A percentile compares a stretch with the other conserved stretches of the same genome.
These are phyloP conservation scores for Apotomis capreana DNA, from an alignment of 2,888 invertebrate species.

Conservation along the genomic window DNA sequence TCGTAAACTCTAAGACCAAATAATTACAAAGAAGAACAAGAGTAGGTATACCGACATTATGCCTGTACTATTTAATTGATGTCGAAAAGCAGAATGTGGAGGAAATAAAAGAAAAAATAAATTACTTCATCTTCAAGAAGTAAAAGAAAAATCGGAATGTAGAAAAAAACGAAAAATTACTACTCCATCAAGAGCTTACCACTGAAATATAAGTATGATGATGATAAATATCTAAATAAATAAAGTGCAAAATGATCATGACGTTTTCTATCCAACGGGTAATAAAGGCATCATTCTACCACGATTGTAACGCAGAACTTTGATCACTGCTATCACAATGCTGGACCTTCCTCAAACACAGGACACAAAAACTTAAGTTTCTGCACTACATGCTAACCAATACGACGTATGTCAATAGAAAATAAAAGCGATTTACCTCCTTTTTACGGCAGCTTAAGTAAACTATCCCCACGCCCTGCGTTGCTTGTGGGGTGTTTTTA, in stretches of 20 bases:
- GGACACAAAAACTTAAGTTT: neutral
- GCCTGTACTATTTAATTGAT: too few relatives aligned
- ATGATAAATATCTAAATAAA: too few relatives aligned
- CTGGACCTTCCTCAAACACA: neutral
- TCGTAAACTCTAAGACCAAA: too few relatives aligned
- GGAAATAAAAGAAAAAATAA: too few relatives aligned
- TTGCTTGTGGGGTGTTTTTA: conserved; percentile 50
- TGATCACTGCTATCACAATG: neutral
- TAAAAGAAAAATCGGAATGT: too few relatives aligned
- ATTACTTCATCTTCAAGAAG: too few relatives aligned
- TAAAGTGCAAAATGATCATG: neutral
- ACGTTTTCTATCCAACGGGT: neutral
- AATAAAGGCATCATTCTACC: neutral
- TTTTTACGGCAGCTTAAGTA: conserved; percentile 31
- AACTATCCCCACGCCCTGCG: conserved; percentile 38
- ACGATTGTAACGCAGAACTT: neutral
- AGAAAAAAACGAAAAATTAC: too few relatives aligned
- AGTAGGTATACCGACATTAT: too few relatives aligned
- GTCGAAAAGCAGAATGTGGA: too few relatives aligned
- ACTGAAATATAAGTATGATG: too few relatives aligned
- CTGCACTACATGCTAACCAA: neutral
- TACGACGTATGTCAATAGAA: neutral
- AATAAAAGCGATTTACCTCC: neutral
- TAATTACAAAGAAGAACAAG: too few relatives aligned
- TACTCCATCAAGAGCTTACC: too few relatives aligned